Evolutionary conservation across 2,113 vertebrate species (phyloP).

Genomic region (Ramphastos sulfuratus): DNA sequence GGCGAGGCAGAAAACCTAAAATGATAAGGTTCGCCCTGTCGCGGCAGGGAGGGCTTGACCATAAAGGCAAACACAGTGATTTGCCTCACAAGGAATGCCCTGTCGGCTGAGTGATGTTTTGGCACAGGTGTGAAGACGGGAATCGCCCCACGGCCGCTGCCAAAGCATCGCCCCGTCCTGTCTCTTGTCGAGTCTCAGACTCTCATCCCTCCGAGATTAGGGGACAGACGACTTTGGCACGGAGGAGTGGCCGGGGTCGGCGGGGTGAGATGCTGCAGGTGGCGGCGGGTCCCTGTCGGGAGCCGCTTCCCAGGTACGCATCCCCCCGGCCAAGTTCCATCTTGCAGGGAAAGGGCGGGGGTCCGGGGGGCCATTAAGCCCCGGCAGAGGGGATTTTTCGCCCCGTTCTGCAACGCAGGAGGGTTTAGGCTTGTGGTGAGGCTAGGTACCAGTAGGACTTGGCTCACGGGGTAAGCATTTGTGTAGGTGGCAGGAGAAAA

Average conservation of each 20-base stretch:
- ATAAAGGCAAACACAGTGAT: neutral
- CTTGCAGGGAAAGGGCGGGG: neutral
- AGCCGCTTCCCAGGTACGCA: neutral
- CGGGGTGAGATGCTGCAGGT: neutral
- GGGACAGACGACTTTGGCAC: neutral
- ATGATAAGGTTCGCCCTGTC: neutral
- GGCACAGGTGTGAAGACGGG: neutral
- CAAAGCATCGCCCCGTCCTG: neutral
- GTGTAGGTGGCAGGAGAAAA: conserved; percentile 37
- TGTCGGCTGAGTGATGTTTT: neutral
- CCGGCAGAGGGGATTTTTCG: neutral
- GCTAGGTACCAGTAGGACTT: neutral
- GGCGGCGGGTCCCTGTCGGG: neutral
- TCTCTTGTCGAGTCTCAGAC: neutral
- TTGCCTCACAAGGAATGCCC: neutral
- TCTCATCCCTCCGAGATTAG: neutral
- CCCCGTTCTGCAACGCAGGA: neutral
- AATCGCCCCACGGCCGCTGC: neutral
- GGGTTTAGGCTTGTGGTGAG: neutral
- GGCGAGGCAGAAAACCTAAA: neutral
- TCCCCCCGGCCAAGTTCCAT: neutral
- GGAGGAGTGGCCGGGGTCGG: neutral
- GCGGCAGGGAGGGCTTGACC: neutral
- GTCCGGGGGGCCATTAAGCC: neutral
- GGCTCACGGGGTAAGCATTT: conserved; percentile 15